A percentile compares a stretch with the other conserved stretches of the same genome.
Conservation (phyloP, 92 coral and sea anemone species). For the Paragorgia papillata region DNA sequence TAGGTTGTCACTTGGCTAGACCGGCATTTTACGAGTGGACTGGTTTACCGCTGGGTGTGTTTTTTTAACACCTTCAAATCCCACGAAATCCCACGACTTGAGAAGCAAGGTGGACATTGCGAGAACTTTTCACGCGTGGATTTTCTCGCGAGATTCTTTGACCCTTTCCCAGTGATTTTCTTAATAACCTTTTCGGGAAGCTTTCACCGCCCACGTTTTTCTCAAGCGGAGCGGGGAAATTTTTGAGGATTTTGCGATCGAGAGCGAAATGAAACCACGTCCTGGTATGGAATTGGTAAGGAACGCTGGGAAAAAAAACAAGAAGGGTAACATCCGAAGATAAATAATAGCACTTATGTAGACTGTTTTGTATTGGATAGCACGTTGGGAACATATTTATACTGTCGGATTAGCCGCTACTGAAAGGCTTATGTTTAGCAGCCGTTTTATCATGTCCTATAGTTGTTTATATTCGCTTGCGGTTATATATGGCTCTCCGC, state of each 20-base stretch:
- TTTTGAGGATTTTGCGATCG: background rate
- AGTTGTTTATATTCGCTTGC: too few species aligned
- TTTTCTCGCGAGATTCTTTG: slow-evolving; percentile 15
- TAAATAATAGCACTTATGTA: background rate
- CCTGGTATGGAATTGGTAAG: background rate
- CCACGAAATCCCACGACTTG: slow-evolving; percentile 30
- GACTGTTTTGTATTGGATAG: slow-evolving; percentile 29
- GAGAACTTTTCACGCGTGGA: slow-evolving; percentile 4
- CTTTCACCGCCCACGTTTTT: background rate
- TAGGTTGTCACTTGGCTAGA: slow-evolving; percentile 20
- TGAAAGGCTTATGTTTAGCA: too few species aligned
- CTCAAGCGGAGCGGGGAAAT: background rate
- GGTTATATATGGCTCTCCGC: too few species aligned
- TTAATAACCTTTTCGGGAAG: background rate
- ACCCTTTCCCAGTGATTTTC: too few species aligned
- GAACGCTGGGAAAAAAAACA: too few species aligned
- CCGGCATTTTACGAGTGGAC: slow-evolving; percentile 24
- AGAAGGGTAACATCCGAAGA: background rate
- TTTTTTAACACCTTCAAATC: slow-evolving; percentile 27
- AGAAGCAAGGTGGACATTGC: background rate
- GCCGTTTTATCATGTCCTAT: too few species aligned
- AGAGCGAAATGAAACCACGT: background rate
- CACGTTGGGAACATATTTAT: slow-evolving; percentile 34
- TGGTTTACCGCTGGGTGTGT: slow-evolving; percentile 3
- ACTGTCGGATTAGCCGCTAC: background rate